phyloP scores from a whole-genome alignment of 2,888 invertebrate genomes.

The Napeogenes sylphis region DNA sequence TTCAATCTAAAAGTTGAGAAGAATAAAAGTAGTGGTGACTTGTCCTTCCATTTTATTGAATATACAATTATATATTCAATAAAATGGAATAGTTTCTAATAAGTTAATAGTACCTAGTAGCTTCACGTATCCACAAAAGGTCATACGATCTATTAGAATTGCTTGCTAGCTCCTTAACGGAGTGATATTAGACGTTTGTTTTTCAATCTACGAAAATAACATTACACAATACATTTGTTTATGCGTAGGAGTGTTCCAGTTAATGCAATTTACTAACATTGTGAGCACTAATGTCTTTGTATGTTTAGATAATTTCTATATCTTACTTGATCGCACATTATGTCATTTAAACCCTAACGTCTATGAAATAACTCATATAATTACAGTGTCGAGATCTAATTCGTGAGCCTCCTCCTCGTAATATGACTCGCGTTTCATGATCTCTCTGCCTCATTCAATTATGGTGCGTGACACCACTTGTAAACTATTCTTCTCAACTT shows the following conservation, averaged over 20 bases:
- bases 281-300: conserved; percentile 23
- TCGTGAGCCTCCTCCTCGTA: conserved; percentile 74
- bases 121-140: too few relatives aligned
- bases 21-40: too few relatives aligned
- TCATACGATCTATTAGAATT: not conserved
- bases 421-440: conserved; percentile 70
- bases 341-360: conserved; percentile 14
- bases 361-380: conserved; percentile 69
- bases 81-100: too few relatives aligned
- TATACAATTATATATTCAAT: too few relatives aligned
- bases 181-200: not conserved
- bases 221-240: not conserved
- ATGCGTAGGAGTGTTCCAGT: conserved; percentile 19
- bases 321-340: conserved; percentile 10
- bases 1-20: too few relatives aligned
- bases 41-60: too few relatives aligned
- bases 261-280: conserved; percentile 19
- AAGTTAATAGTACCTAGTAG: too few relatives aligned
- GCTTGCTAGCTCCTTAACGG: not conserved
- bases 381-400: conserved; percentile 73
- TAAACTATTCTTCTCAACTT: conserved; percentile 49
- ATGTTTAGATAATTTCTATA: conserved; percentile 19
- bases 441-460: conserved; percentile 65
- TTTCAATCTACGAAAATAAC: not conserved
- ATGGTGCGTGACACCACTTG: conserved; percentile 65